Conservation (phyloP, 2,797 vertebrate species). For the Xenops minutus region DNA sequence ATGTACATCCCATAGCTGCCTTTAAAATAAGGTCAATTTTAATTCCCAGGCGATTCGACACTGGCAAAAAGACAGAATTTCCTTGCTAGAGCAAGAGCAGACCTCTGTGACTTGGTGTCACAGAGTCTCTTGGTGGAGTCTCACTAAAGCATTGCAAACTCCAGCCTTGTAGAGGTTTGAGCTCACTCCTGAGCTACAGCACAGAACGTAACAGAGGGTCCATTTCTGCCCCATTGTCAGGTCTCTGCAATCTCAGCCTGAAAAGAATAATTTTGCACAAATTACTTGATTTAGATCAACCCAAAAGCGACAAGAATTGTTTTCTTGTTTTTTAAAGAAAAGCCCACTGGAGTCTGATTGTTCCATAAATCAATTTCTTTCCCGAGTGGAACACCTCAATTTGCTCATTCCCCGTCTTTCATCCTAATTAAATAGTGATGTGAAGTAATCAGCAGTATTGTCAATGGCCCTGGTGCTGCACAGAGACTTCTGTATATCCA, state of each 20-base stretch:
- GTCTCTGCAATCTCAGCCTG: not conserved
- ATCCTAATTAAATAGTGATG: slow-evolving; percentile 50
- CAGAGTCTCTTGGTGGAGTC: not conserved
- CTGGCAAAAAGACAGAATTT: not conserved
- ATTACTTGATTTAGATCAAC: not conserved
- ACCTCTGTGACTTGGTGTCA: too few relatives aligned
- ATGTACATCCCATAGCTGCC: not conserved
- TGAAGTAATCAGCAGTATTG: slow-evolving; percentile 44
- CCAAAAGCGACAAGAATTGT: not conserved
- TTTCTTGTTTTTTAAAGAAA: not conserved
- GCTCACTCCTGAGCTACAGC: not conserved
- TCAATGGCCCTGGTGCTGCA: not conserved
- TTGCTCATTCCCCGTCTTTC: not conserved
- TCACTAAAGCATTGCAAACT: not conserved
- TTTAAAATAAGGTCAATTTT: not conserved
- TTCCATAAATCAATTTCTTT: slow-evolving; percentile 18
- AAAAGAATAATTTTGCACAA: not conserved
- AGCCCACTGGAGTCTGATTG: not conserved
- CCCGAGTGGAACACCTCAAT: not conserved
- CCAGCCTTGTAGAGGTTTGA: not conserved
- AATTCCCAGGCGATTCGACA: not conserved
- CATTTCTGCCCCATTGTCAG: not conserved
- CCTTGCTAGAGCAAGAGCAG: not conserved
- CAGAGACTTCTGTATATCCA: not conserved
- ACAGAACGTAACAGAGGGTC: not conserved